Conservation (phyloP, 53 echinoderm and acorn worm genomes). For the Paracentrotus lividus region DNA sequence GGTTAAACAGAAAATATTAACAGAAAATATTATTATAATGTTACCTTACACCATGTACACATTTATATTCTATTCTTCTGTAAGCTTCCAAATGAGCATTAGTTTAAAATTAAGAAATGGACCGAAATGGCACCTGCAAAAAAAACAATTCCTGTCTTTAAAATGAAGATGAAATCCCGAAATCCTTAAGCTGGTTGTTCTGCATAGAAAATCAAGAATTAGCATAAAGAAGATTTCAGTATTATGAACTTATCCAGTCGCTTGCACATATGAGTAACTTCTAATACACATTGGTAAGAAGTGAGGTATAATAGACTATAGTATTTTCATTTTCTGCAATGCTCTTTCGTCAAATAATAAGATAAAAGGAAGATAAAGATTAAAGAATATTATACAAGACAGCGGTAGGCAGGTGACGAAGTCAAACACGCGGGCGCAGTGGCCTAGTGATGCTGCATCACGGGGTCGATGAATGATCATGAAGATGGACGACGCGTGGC, state of each 20-base stretch:
- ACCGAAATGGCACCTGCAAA: neutral
- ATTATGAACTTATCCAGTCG: neutral
- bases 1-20: too few relatives aligned
- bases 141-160: neutral
- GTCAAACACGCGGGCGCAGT: neutral
- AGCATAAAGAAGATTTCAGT: neutral
- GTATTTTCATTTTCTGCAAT: neutral
- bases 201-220: neutral
- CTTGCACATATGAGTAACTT: neutral
- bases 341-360: too few relatives aligned
- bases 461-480: neutral
- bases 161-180: neutral
- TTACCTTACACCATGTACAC: too few relatives aligned
- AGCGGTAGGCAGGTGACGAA: constrained; percentile 31
- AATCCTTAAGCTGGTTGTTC: neutral
- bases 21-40: too few relatives aligned
- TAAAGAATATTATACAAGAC: neutral
- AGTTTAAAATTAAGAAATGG: neutral
- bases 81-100: neutral
- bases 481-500: neutral
- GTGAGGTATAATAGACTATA: neutral
- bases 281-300: neutral
- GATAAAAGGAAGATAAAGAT: too few relatives aligned
- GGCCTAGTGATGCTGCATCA: constrained; percentile 1
- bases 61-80: too few relatives aligned